Percentiles rank a stretch among this genome's conserved stretches.
phyloP scores from a whole-genome alignment of 2,888 invertebrate genomes.

The Agriopis marginaria region DNA sequence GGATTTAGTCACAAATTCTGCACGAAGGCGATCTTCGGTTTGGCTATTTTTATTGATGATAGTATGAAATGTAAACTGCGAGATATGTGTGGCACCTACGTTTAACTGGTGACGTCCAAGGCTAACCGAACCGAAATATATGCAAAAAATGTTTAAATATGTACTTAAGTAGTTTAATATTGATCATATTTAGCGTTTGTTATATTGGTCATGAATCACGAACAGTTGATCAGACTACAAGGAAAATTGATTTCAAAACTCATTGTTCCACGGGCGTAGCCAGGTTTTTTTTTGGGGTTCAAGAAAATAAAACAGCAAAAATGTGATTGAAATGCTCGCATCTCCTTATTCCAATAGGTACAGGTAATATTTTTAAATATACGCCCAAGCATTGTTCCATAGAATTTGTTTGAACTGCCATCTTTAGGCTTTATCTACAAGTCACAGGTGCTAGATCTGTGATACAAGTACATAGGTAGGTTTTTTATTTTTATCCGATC shows the following conservation, averaged over 20 bases:
- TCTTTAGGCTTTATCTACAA: background rate
- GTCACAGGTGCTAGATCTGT: too few relatives aligned
- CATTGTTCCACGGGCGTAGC: background rate
- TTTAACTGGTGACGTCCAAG: slow-evolving; percentile 61
- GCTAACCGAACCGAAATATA: slow-evolving; percentile 39
- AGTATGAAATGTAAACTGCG: slow-evolving; percentile 60
- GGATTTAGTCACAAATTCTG: slow-evolving; percentile 57
- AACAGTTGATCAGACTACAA: background rate
- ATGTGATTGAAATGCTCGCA: too few relatives aligned
- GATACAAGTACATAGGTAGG: too few relatives aligned
- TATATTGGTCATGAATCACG: background rate
- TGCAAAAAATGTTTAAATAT: slow-evolving; percentile 16
- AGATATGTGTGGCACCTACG: slow-evolving; percentile 54
- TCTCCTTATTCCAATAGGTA: too few relatives aligned
- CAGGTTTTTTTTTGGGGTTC: too few relatives aligned
- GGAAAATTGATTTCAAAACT: background rate
- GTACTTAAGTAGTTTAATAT: background rate
- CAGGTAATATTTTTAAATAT: too few relatives aligned
- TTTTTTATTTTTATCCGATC: too few relatives aligned
- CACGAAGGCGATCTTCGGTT: slow-evolving; percentile 54
- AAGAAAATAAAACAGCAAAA: too few relatives aligned
- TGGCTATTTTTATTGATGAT: slow-evolving; percentile 79
- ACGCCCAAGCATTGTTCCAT: background rate
- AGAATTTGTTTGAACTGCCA: background rate
- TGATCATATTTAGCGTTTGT: background rate